Evolutionary conservation across 2,797 vertebrate species (phyloP).

Genomic region (Garrulus glandarius): DNA sequence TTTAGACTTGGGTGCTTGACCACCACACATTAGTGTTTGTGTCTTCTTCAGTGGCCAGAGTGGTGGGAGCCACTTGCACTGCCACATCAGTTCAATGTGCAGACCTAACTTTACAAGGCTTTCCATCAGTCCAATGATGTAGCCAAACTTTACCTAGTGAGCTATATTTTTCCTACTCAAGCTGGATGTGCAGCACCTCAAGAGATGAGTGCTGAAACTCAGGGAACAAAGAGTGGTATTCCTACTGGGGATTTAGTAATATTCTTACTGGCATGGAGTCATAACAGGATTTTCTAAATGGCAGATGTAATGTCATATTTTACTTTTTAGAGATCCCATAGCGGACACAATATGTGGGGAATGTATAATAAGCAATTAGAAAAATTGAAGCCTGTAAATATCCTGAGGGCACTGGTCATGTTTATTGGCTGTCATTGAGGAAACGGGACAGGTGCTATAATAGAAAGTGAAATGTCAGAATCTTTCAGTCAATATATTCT

Average conservation of each 20-base stretch:
- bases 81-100: not conserved
- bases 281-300: not conserved
- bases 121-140: not conserved
- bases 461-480: not conserved
- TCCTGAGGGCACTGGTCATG: not conserved
- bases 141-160: not conserved
- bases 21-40: too few relatives aligned
- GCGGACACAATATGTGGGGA: not conserved
- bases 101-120: not conserved
- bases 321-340: not conserved
- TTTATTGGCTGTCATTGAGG: not conserved
- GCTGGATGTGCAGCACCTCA: accelerated
- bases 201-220: not conserved
- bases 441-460: not conserved
- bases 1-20: too few relatives aligned
- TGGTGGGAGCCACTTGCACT: too few relatives aligned
- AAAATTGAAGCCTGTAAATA: not conserved
- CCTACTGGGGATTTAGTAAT: not conserved
- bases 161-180: not conserved
- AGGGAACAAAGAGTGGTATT: not conserved
- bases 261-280: not conserved
- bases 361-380: not conserved
- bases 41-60: too few relatives aligned
- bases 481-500: not conserved
- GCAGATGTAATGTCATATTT: not conserved